These are phyloP conservation scores for Argyrosomus japonicus DNA, from an alignment of 2,113 vertebrate genomes.

Conservation along the genomic window DNA sequence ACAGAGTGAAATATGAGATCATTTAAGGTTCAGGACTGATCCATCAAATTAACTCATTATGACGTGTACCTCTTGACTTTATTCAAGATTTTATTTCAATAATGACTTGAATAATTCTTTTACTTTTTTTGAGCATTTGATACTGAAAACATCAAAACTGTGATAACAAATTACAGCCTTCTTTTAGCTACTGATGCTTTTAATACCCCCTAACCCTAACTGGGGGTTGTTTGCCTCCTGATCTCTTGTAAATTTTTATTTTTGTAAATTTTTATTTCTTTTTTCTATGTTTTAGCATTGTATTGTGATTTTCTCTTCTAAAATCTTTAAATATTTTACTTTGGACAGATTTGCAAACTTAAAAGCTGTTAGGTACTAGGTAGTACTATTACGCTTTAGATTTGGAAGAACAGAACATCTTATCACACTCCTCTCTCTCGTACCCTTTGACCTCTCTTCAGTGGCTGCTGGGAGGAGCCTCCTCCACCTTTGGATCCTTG, in stretches of 20 bases:
- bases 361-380: no score
- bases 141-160: background rate
- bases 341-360: background rate
- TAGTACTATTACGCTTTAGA: background rate
- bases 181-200: background rate
- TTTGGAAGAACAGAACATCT: background rate
- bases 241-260: background rate
- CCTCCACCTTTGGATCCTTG: slow-evolving; percentile 75
- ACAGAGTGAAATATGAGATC: background rate
- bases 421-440: background rate
- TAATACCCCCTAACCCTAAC: background rate
- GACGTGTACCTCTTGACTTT: background rate
- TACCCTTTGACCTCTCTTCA: slow-evolving; percentile 96
- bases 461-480: slow-evolving; percentile 79
- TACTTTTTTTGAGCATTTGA: no score
- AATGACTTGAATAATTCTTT: background rate
- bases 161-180: background rate
- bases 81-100: background rate
- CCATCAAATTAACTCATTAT: background rate
- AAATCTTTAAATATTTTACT: background rate
- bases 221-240: background rate
- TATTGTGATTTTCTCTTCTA: background rate
- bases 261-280: background rate
- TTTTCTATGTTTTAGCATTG: background rate
- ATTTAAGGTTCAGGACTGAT: background rate